phyloP scores from a whole-genome alignment of 53 echinoderm and acorn worm genomes.

The Paracentrotus lividus region DNA sequence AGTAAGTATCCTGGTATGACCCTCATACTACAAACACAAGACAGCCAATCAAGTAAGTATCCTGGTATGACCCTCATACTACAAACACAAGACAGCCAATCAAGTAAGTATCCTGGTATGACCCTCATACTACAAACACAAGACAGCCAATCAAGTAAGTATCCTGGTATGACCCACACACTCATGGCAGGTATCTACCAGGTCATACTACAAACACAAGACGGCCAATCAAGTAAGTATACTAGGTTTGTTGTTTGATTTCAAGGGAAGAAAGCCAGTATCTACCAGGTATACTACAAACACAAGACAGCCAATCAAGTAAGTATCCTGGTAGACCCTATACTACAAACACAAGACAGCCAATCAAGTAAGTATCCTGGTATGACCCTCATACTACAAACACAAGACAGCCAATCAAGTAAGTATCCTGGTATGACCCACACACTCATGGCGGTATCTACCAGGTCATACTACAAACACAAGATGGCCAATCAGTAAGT shows the following conservation, averaged over 20 bases:
- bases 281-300: too few relatives aligned
- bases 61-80: background rate
- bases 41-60: background rate
- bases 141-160: conserved; percentile 12
- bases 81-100: background rate
- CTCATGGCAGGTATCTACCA: conserved; percentile 41
- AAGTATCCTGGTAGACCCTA: too few relatives aligned
- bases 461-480: too few relatives aligned
- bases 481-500: background rate
- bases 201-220: background rate
- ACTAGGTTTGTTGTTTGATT: background rate
- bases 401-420: too few relatives aligned
- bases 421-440: too few relatives aligned
- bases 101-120: background rate
- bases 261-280: background rate
- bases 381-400: too few relatives aligned
- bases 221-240: background rate
- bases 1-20: background rate
- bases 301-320: too few relatives aligned
- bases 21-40: background rate
- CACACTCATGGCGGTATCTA: too few relatives aligned
- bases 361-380: too few relatives aligned
- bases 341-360: too few relatives aligned
- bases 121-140: background rate
- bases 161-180: too few relatives aligned